These are phyloP conservation scores for Caenorhabditis sinica DNA, from an alignment of 2,888 invertebrate species.

Conservation along the genomic window DNA sequence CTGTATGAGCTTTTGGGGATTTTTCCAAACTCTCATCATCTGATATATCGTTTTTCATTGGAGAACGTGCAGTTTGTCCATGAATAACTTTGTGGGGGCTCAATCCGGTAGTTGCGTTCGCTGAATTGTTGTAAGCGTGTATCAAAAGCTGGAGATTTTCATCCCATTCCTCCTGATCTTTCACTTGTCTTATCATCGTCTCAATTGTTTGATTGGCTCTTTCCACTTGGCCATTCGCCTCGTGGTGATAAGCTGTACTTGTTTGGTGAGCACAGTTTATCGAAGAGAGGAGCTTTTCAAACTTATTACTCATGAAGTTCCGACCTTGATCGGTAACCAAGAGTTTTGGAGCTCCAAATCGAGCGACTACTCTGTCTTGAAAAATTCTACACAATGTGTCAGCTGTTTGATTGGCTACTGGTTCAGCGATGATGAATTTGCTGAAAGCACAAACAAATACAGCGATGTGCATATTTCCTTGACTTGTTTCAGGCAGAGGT, in stretches of 20 bases:
- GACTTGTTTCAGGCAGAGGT: not conserved
- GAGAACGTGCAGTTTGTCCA: too few relatives aligned
- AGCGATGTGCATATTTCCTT: not conserved
- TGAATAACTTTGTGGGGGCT: too few relatives aligned
- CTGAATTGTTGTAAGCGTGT: too few relatives aligned
- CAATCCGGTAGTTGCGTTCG: too few relatives aligned
- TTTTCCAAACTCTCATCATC: too few relatives aligned
- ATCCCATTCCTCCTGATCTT: constrained; percentile 19
- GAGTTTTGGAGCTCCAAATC: not conserved
- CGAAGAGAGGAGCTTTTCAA: not conserved
- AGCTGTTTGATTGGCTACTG: not conserved
- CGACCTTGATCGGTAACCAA: not conserved
- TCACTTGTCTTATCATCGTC: not conserved
- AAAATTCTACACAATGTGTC: not conserved
- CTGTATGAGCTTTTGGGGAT: too few relatives aligned
- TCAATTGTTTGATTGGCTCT: constrained; percentile 26
- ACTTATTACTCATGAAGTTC: not conserved
- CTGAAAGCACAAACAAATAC: constrained; percentile 5
- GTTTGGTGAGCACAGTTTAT: not conserved
- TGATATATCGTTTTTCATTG: too few relatives aligned
- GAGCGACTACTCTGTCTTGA: not conserved
- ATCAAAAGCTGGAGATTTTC: too few relatives aligned
- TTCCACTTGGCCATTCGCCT: constrained; percentile 39
- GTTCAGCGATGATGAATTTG: not conserved
- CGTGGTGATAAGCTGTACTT: constrained; percentile 35